A percentile compares a stretch with the other conserved stretches of the same genome.
Evolutionary conservation across 2,888 invertebrate genomes (phyloP).

Genomic region (Temnothorax unifasciatus): DNA sequence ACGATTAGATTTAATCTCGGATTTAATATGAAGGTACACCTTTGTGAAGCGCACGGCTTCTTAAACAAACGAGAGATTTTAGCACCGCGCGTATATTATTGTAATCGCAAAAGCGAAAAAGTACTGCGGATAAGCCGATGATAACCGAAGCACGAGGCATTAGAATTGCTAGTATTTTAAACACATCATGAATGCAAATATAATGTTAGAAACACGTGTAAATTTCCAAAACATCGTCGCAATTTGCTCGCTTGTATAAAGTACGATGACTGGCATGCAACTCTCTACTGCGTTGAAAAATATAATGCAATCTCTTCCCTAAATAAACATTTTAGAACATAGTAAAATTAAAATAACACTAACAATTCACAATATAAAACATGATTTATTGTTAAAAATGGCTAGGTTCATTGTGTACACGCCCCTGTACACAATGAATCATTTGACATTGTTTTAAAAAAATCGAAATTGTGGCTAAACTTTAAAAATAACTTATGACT

Average conservation of each 20-base stretch:
- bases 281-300: conserved; percentile 7
- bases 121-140: background rate
- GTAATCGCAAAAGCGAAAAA: conserved; percentile 19
- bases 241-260: conserved; percentile 22
- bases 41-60: background rate
- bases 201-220: conserved; percentile 21
- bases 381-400: no score
- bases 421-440: no score
- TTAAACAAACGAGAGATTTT: conserved; percentile 44
- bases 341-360: no score
- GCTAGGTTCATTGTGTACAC: no score
- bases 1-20: background rate
- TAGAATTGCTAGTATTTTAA: conserved; percentile 29
- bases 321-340: no score
- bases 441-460: no score
- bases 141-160: conserved; percentile 23
- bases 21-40: background rate
- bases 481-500: no score
- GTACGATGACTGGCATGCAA: background rate
- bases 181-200: conserved; percentile 18
- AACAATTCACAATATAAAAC: no score
- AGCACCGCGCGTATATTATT: background rate
- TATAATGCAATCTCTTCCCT: background rate
- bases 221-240: conserved; percentile 25
- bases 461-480: no score